phyloP scores from a whole-genome alignment of 2,113 vertebrate species.

The Dasypus novemcinctus region DNA sequence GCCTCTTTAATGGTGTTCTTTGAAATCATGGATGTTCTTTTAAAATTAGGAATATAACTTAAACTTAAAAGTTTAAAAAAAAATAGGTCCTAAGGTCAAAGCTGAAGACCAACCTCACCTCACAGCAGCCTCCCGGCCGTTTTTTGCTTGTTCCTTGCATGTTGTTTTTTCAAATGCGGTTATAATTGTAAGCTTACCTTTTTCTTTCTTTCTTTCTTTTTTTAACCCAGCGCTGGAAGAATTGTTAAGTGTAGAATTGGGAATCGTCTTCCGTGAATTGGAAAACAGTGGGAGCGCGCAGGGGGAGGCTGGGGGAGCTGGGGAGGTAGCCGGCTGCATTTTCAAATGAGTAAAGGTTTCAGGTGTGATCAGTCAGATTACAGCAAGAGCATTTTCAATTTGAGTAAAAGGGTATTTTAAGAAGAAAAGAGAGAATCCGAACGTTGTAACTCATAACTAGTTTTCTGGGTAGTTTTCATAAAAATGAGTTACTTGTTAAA shows the following conservation, averaged over 20 bases:
- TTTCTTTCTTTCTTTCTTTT: neutral
- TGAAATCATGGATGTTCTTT: neutral
- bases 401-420: conserved; percentile 75
- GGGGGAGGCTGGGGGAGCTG: neutral
- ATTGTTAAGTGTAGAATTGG: neutral
- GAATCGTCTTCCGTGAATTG: neutral
- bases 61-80: neutral
- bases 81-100: neutral
- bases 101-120: neutral
- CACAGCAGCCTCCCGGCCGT: neutral
- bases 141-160: neutral
- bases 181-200: neutral
- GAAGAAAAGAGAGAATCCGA: conserved; percentile 52
- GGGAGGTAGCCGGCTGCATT: conserved; percentile 21
- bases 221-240: neutral
- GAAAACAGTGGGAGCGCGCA: neutral
- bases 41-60: neutral
- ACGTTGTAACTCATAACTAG: conserved; percentile 63
- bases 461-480: conserved; percentile 67
- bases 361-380: conserved; percentile 45
- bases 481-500: conserved; percentile 61
- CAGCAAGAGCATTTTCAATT: conserved; percentile 73
- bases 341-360: conserved; percentile 43
- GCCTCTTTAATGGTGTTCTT: neutral
- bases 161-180: neutral